These are phyloP conservation scores for Drosophila crucigera DNA, from an alignment of 2,888 invertebrate species.

Conservation along the genomic window DNA sequence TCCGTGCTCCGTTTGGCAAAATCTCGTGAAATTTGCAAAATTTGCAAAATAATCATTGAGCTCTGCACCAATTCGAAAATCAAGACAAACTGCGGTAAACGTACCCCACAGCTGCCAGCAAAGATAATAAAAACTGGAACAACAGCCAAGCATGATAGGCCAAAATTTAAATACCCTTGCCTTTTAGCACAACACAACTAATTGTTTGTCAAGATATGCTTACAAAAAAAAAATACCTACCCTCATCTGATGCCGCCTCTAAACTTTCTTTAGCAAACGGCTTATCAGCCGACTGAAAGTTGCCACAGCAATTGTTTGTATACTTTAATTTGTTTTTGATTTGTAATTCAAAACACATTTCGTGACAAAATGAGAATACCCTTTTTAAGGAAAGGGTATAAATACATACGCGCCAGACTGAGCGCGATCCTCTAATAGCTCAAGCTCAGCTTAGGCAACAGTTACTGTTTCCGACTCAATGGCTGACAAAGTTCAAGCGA, in stretches of 20 bases:
- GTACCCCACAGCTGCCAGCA: conserved; percentile 5
- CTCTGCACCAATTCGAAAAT: conserved; percentile 66
- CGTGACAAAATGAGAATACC: neutral
- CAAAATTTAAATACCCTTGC: conserved; percentile 22
- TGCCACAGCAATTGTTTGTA: neutral
- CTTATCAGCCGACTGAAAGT: neutral
- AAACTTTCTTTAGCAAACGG: neutral
- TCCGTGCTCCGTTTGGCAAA: neutral
- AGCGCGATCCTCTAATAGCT: conserved; percentile 55
- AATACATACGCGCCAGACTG: conserved; percentile 35
- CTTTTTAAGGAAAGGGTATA: conserved; percentile 16
- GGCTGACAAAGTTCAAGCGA: conserved; percentile 78
- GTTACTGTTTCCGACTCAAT: conserved; percentile 48
- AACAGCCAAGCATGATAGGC: conserved; percentile 2
- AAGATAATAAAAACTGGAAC: conserved; percentile 18
- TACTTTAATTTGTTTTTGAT: neutral
- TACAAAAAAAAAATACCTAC: neutral
- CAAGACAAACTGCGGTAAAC: conserved; percentile 58
- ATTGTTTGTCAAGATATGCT: neutral
- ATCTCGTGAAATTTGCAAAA: conserved; percentile 59
- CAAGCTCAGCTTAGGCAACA: conserved; percentile 29
- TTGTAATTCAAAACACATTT: neutral
- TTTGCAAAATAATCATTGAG: conserved; percentile 64
- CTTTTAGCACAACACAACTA: neutral
- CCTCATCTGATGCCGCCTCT: neutral